Percentiles rank a stretch among this genome's conserved stretches.
Conservation (phyloP, 2,797 vertebrate species). For the Clamator glandarius region DNA sequence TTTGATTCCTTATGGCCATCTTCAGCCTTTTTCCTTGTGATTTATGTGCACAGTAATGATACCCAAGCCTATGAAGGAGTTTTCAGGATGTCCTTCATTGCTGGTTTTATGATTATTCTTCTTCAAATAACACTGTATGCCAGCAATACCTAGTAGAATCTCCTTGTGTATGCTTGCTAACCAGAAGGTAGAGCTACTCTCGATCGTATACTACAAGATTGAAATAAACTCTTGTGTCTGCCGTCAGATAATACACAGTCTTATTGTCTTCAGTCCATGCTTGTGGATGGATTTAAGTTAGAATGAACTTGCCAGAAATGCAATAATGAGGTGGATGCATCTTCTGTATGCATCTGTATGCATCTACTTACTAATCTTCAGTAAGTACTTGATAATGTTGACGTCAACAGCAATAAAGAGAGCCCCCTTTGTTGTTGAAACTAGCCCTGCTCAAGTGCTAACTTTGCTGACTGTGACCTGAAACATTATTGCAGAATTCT, state of each 20-base stretch:
- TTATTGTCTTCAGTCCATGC: background rate
- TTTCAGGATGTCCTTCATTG: background rate
- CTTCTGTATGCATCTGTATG: too few relatives aligned
- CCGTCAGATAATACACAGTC: background rate
- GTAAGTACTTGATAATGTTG: background rate
- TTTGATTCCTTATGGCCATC: background rate
- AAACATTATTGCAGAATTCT: background rate
- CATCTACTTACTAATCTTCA: background rate
- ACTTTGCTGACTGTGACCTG: background rate
- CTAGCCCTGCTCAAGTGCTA: background rate
- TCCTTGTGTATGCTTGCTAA: background rate
- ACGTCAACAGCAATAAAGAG: accelerated
- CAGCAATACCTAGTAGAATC: background rate
- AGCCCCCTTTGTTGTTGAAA: background rate
- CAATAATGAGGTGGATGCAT: background rate
- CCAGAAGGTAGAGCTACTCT: background rate
- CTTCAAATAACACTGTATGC: background rate
- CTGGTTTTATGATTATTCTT: background rate
- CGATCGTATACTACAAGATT: background rate
- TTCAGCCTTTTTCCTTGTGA: background rate
- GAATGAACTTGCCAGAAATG: background rate
- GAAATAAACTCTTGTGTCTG: background rate
- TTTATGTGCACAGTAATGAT: background rate
- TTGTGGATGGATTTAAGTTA: background rate
- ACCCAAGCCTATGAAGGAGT: background rate